Percentiles rank a stretch among this genome's conserved stretches.
Evolutionary conservation across 2,113 vertebrate genomes (phyloP).

Genomic region (Nerophis ophidion): DNA sequence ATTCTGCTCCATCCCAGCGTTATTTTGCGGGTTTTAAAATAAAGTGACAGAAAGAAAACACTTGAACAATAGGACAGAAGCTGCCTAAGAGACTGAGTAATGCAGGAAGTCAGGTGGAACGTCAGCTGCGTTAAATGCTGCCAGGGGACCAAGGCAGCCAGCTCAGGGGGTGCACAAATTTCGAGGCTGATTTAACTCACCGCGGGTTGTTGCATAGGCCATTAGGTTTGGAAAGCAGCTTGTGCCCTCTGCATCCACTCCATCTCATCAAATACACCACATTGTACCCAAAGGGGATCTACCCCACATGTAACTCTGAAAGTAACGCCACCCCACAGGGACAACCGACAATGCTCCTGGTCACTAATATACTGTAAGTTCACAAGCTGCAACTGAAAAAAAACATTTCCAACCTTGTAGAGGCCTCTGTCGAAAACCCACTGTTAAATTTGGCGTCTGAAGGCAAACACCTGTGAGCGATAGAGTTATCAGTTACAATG

Average conservation of each 20-base stretch:
- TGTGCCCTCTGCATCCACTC: slow-evolving; percentile 9
- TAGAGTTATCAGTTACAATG: too few relatives aligned
- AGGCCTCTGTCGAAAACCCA: slow-evolving; percentile 27
- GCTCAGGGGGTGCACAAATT: slow-evolving; percentile 41
- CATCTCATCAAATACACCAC: slow-evolving; percentile 1
- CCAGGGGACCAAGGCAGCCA: slow-evolving; percentile 26
- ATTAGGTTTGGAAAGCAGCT: slow-evolving; percentile 36
- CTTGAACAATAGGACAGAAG: slow-evolving; percentile 25
- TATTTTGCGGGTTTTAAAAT: not conserved
- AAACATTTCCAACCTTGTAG: slow-evolving; percentile 50
- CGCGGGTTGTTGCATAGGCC: slow-evolving; percentile 29
- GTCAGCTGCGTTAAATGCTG: slow-evolving; percentile 25
- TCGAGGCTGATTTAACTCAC: slow-evolving; percentile 49
- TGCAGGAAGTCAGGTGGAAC: slow-evolving; percentile 46
- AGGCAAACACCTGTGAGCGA: too few relatives aligned
- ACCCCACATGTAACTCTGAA: slow-evolving; percentile 15
- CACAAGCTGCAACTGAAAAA: slow-evolving; percentile 50
- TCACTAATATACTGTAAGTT: slow-evolving; percentile 44
- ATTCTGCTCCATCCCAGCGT: not conserved
- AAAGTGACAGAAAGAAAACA: not conserved
- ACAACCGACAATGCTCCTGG: slow-evolving; percentile 16
- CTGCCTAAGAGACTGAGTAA: slow-evolving; percentile 25
- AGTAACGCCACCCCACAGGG: slow-evolving; percentile 12
- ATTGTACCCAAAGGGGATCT: not conserved
- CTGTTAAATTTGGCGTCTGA: slow-evolving; percentile 39